phyloP scores from a whole-genome alignment of 2,113 vertebrate species.

The Coptodon bakossiorum region DNA sequence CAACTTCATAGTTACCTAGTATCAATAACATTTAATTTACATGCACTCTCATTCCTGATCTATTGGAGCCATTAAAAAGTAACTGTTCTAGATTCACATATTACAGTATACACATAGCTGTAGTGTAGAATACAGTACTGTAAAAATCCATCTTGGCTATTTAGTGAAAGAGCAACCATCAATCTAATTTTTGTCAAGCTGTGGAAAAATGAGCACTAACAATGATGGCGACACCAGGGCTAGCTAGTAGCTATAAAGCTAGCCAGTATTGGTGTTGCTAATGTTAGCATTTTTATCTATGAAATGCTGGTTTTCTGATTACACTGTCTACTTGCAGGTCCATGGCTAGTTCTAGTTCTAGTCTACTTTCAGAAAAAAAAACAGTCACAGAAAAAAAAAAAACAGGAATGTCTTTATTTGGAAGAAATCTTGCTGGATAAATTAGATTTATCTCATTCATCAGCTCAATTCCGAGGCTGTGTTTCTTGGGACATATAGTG shows the following conservation, averaged over 20 bases:
- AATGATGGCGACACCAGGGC: not conserved
- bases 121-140: not conserved
- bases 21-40: not conserved
- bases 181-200: not conserved
- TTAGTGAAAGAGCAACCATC: not conserved
- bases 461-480: not conserved
- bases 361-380: not conserved
- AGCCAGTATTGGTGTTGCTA: not conserved
- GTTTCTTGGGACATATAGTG: not conserved
- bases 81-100: not conserved
- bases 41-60: not conserved
- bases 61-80: not conserved
- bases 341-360: not conserved
- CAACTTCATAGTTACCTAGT: not conserved
- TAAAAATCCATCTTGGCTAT: not conserved
- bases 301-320: not conserved
- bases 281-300: not conserved
- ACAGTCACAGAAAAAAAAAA: not conserved
- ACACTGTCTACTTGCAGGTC: not conserved
- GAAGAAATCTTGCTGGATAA: not conserved
- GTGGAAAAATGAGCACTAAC: not conserved
- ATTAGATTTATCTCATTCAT: not conserved
- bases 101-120: not conserved
- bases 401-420: rapidly evolving
- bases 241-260: not conserved